Percentiles rank a stretch among this genome's conserved stretches.
Conservation (phyloP, 2,797 vertebrate species). For the Sciurus carolinensis region DNA sequence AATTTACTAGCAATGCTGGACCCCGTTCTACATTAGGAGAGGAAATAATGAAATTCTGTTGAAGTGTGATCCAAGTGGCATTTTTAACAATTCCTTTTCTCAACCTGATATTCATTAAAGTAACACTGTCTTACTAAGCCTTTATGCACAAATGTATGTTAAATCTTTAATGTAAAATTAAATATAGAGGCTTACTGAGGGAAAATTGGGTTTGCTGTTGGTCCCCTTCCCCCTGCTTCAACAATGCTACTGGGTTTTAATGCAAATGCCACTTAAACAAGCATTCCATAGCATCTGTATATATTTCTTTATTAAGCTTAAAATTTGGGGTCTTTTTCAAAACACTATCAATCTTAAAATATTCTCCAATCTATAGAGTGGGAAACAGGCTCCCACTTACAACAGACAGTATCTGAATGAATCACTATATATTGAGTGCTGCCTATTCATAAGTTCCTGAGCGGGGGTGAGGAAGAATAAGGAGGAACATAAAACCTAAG, state of each 20-base stretch:
- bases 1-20: slow-evolving; percentile 84
- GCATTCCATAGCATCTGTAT: neutral
- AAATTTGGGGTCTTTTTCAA: neutral
- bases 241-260: slow-evolving; percentile 52
- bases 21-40: slow-evolving; percentile 86
- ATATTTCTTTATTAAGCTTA: slow-evolving; percentile 23
- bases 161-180: slow-evolving; percentile 86
- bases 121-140: slow-evolving; percentile 79
- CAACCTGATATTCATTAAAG: slow-evolving; percentile 86
- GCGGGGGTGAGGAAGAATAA: neutral
- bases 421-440: neutral
- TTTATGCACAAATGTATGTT: slow-evolving; percentile 78
- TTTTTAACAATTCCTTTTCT: slow-evolving; percentile 84
- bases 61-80: slow-evolving; percentile 84
- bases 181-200: slow-evolving; percentile 74
- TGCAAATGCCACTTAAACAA: neutral
- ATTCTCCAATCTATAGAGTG: neutral
- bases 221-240: neutral
- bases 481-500: neutral
- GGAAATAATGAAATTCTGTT: slow-evolving; percentile 84
- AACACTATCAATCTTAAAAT: slow-evolving; percentile 25
- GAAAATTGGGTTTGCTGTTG: slow-evolving; percentile 67
- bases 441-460: neutral
- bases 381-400: neutral
- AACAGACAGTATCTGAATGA: slow-evolving; percentile 29